Evolutionary conservation across 2,113 vertebrate species (phyloP).

Genomic region (Motacilla alba): DNA sequence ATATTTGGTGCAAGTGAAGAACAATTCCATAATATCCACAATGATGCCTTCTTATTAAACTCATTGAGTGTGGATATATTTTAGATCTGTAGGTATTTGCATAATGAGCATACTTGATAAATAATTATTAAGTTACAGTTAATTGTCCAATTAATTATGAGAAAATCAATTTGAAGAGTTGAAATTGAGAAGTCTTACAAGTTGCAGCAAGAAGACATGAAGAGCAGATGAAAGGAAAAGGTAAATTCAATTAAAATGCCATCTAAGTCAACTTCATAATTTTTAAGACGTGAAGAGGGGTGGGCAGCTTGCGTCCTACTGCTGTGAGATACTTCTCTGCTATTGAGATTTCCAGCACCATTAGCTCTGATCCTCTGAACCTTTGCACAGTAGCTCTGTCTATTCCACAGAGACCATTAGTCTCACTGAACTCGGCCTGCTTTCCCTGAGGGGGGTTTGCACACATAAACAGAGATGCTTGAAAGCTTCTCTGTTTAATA

Average conservation of each 20-base stretch:
- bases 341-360: not conserved
- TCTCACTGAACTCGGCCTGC: not conserved
- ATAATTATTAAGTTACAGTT: slow-evolving; percentile 24
- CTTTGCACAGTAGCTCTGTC: not conserved
- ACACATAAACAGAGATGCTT: not conserved
- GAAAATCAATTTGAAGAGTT: not conserved
- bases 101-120: slow-evolving; percentile 7
- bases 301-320: not conserved
- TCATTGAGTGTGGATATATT: not conserved
- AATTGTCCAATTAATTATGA: slow-evolving; percentile 28
- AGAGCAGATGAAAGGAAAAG: not conserved
- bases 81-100: not conserved
- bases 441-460: not conserved
- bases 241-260: slow-evolving; percentile 1
- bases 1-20: not conserved
- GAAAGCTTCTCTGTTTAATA: not conserved
- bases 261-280: not conserved
- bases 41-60: not conserved
- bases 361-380: not conserved
- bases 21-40: not conserved
- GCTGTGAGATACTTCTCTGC: not conserved
- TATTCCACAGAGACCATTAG: not conserved
- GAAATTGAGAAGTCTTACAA: not conserved
- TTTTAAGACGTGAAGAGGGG: not conserved
- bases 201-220: not conserved